Percentiles rank a stretch among this genome's conserved stretches.
These are phyloP conservation scores for Drosophila acutilabella DNA, from an alignment of 2,888 invertebrate species.

Conservation along the genomic window DNA sequence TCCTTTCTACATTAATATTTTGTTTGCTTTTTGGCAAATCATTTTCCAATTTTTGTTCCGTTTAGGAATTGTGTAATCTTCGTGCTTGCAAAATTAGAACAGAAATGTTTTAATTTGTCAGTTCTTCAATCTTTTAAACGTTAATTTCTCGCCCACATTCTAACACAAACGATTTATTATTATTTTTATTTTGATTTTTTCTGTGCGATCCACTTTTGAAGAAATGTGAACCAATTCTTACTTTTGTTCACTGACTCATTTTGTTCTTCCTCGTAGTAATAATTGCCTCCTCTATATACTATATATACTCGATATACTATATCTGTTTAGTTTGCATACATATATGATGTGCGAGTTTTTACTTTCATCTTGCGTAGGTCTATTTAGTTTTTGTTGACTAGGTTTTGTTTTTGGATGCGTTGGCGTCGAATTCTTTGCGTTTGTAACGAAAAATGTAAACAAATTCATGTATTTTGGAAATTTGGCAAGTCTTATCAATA, in stretches of 20 bases:
- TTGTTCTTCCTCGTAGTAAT: slow-evolving; percentile 19
- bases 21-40: not conserved
- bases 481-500: not conserved
- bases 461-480: slow-evolving; percentile 6
- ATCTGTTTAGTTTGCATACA: slow-evolving; percentile 2
- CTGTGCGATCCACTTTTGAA: slow-evolving; percentile 4
- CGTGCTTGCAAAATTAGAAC: slow-evolving; percentile 30
- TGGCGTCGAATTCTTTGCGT: slow-evolving; percentile 8
- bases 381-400: slow-evolving; percentile 35
- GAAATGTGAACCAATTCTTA: slow-evolving; percentile 11
- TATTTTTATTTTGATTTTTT: no score
- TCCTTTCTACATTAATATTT: slow-evolving; percentile 25
- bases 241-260: slow-evolving; percentile 11
- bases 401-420: slow-evolving; percentile 28
- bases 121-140: slow-evolving; percentile 33
- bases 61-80: slow-evolving; percentile 56
- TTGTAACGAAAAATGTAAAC: slow-evolving; percentile 25
- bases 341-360: slow-evolving; percentile 18
- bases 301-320: no score
- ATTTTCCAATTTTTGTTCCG: slow-evolving; percentile 11
- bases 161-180: slow-evolving; percentile 11
- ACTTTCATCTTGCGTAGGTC: slow-evolving; percentile 42
- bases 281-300: slow-evolving; percentile 1
- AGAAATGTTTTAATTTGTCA: slow-evolving; percentile 16
- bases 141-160: slow-evolving; percentile 57